Evolutionary conservation across 1,140 invertebrate species (phyloP), one percentile per base, ranked within the genome.

Genomic region (Oryzaephilus surinamensis): DNA sequence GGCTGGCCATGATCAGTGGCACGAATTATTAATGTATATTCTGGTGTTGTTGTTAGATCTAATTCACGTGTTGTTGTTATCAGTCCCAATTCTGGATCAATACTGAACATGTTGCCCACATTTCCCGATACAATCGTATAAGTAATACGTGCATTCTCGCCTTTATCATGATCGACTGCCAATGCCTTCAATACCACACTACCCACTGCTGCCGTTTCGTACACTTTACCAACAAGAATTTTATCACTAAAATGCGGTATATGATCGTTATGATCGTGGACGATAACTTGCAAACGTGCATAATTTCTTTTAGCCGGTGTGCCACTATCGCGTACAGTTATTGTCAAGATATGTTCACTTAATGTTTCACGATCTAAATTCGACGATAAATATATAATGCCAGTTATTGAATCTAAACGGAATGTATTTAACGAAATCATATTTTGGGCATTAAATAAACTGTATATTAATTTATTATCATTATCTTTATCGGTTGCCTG

Each of bases 231-330:
- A 55, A 84, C 74, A 7, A 85, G 72, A 27, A 83, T 73, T 49
- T 76, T 71, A 17, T 76, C 72, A 31, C 80, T 77, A 52, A 92
- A 92, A 55, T 81, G 77, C 0, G 91, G 91, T 15, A 77, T 67
- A 57, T 93, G 87, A 59, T 95, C 91, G 63, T 95, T 95, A 46
- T 87, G 79, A 64, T 93, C 91, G 49, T 79, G 73, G 1, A 95
- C 84, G 29, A 74, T 76, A 27, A 95, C 76, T 16, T 78, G 64
- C 0, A 94, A 80, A 47, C 88, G 68, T 2, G 88, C 85, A 57
- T 82, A 89, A 58, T 88, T 89, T 10, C 83, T 69, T 54, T 89
- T 84, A 0, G 84, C 78, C 7, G 83, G 86, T 1, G 81, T 83
- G 1, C 89, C 90, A 52, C 87, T 79, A 63, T 97, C 92, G 45